Evolutionary conservation across 2,113 vertebrate species (phyloP), one percentile per base, ranked within the genome.

Genomic region (Beaufortia kweichowensis): DNA sequence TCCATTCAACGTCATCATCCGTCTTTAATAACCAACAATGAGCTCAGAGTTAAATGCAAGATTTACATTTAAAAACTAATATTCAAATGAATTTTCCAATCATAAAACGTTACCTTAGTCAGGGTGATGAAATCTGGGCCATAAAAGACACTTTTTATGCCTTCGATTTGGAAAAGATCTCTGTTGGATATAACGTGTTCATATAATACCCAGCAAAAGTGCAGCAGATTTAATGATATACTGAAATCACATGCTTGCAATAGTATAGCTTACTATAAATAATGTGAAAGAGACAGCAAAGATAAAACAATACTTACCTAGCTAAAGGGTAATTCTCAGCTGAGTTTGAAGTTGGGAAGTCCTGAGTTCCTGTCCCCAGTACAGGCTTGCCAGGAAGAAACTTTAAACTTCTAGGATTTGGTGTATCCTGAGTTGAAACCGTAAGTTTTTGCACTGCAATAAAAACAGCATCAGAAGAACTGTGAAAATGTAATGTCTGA

Each of bases 101-200:
- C 0, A 3, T 11, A 9, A 26, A 41, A 46, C n/a, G 2, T 76
- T 89, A 93, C 93, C 91, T 93, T 94, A 8, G 91, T 93, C 67
- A 94, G 77, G 28, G 93, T 94, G 68, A 94, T 92, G 74, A 94
- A 94, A 84, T 94, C 92, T 1, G 92, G 92, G 12, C 93, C 93
- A 82, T 91, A 92, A 82, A 94, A 94, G 46, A 94, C 92, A 89
- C 91, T 91, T 84, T 92, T 92, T 14, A 94, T 90, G 48, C 93
- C 93, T 77, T 93, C 89, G n/a, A 94, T 90, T 83, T 91, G 87
- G 88, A 94, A 94, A 72, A 94, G 85, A 29, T 89, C 80, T 80
- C 93, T 94, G 83, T 39, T 83, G 66, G 73, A 83, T 77, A 78
- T 9, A 78, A 23, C 26, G 33, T 26, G 35, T 77, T 48, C 0